Conservation (phyloP, 2,797 vertebrate species). For the Hapalemur alaotrensis region DNA sequence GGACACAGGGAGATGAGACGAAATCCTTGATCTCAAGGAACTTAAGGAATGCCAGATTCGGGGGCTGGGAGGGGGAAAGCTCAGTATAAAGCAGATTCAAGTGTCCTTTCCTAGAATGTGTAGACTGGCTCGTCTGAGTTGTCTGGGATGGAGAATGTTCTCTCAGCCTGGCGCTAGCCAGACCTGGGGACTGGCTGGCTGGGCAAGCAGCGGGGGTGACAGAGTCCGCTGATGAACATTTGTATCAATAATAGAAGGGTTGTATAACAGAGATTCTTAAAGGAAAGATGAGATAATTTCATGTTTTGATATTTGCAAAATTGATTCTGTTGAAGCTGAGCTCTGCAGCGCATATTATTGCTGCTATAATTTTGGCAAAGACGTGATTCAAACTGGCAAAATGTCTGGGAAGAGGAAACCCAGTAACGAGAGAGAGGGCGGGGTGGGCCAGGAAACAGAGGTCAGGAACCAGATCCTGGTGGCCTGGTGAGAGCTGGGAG, state of each 20-base stretch:
- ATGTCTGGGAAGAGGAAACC: constrained; percentile 61
- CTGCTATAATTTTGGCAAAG: constrained; percentile 72
- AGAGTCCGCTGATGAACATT: constrained; percentile 50
- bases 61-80: neutral
- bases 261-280: constrained; percentile 74
- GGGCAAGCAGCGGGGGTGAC: constrained; percentile 2
- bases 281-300: constrained; percentile 81
- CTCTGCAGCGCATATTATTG: constrained; percentile 38
- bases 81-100: neutral
- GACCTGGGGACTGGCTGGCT: constrained; percentile 23
- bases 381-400: constrained; percentile 58
- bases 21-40: neutral
- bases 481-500: neutral
- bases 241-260: constrained; percentile 72
- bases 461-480: neutral
- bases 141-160: neutral
- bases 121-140: neutral
- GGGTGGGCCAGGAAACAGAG: neutral
- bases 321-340: constrained; percentile 55
- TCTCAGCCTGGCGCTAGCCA: neutral
- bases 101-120: neutral
- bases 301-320: constrained; percentile 79
- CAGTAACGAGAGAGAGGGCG: neutral
- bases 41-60: neutral
- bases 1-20: neutral